These are phyloP conservation scores for Ifrita kowaldi DNA, from an alignment of 2,113 vertebrate genomes.

Conservation along the genomic window DNA sequence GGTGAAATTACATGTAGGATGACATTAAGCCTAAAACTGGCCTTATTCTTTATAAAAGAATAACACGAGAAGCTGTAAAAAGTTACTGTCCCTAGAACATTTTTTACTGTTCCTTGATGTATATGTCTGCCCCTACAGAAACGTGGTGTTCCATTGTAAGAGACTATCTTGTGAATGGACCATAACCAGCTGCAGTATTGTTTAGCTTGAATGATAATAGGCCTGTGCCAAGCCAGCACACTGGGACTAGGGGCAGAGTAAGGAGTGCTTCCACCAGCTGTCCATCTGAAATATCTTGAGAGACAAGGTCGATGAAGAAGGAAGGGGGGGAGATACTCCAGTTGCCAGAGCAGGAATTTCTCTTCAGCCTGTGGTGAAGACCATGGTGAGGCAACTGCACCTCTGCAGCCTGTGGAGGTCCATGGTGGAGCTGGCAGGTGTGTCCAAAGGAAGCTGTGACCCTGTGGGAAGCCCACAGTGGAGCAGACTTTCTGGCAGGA, in stretches of 20 bases:
- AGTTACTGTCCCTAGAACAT: background rate
- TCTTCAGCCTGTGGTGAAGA: background rate
- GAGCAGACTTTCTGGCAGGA: background rate
- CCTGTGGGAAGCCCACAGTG: background rate
- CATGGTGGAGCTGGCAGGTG: background rate
- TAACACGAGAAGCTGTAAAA: background rate
- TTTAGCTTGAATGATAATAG: background rate
- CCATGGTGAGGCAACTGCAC: background rate
- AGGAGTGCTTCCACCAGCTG: background rate
- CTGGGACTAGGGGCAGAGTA: background rate
- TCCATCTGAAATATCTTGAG: background rate
- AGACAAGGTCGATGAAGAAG: background rate
- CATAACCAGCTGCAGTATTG: background rate
- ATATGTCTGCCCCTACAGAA: background rate
- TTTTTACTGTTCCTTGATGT: background rate
- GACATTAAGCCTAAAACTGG: background rate
- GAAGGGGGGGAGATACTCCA: background rate
- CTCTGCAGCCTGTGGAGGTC: background rate
- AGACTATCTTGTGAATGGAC: background rate
- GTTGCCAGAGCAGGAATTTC: background rate
- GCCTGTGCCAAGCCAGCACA: background rate
- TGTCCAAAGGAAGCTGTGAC: background rate
- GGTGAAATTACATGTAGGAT: background rate
- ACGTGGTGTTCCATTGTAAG: background rate
- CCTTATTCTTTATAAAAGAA: background rate